Percentiles rank a stretch among this genome's conserved stretches.
phyloP scores from a whole-genome alignment of 2,888 invertebrate genomes.

The Oxyscelio sp. region DNA sequence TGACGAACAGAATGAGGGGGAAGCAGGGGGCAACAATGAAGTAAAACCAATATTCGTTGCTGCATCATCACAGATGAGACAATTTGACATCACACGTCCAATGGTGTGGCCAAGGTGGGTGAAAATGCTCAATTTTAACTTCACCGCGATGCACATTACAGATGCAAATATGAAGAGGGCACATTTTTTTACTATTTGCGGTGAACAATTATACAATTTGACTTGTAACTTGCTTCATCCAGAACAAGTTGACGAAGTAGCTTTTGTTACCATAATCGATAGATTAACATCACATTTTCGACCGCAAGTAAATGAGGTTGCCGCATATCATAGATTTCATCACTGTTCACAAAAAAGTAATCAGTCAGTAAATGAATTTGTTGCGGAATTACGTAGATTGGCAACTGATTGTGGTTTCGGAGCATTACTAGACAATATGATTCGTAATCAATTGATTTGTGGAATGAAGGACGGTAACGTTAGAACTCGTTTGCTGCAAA shows the following conservation, averaged over 20 bases:
- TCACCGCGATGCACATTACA: conserved; percentile 15
- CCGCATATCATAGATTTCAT: conserved; percentile 38
- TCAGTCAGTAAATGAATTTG: conserved; percentile 29
- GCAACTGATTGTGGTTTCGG: conserved; percentile 43
- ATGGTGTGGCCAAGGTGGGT: background rate
- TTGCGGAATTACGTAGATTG: conserved; percentile 21
- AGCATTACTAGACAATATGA: conserved; percentile 17
- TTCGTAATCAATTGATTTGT: conserved; percentile 44
- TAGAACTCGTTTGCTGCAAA: conserved; percentile 11
- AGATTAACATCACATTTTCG: conserved; percentile 13
- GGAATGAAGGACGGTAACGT: conserved; percentile 33
- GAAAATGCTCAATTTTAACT: background rate
- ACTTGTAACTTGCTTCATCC: conserved; percentile 16
- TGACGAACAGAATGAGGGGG: too few species aligned
- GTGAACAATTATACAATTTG: conserved; percentile 9
- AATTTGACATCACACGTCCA: too few species aligned
- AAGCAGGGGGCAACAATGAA: too few species aligned
- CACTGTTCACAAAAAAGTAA: conserved; percentile 28
- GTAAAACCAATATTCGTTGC: too few species aligned
- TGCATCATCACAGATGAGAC: too few species aligned
- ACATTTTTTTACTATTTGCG: conserved; percentile 14
- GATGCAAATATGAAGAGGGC: conserved; percentile 17
- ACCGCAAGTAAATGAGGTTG: conserved; percentile 36
- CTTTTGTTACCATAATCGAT: background rate
- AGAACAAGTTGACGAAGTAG: background rate